These are phyloP conservation scores for Spilarctia lutea DNA, from an alignment of 2,888 invertebrate species.

Conservation along the genomic window DNA sequence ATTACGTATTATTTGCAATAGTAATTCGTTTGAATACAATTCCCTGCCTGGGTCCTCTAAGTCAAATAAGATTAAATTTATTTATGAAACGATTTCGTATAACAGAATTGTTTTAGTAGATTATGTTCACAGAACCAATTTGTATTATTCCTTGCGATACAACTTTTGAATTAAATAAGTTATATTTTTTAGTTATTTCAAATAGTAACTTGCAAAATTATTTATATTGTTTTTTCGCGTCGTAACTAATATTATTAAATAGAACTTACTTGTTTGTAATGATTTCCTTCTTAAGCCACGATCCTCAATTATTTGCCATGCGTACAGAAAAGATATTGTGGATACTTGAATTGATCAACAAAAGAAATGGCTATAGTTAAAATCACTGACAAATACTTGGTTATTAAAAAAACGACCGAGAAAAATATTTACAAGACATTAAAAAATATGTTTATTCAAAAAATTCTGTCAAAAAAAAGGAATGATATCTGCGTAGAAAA, in stretches of 20 bases:
- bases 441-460: neutral
- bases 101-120: slow-evolving; percentile 36
- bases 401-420: too few species aligned
- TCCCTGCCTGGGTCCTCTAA: slow-evolving; percentile 17
- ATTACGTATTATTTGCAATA: slow-evolving; percentile 43
- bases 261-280: neutral
- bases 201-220: neutral
- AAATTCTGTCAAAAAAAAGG: neutral
- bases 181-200: neutral
- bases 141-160: neutral
- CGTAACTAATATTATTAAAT: neutral
- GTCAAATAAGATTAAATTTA: slow-evolving; percentile 41
- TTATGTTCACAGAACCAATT: slow-evolving; percentile 22
- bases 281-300: neutral
- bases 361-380: neutral
- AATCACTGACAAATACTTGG: too few species aligned
- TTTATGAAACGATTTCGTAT: slow-evolving; percentile 37
- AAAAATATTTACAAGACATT: neutral
- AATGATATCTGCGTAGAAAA: neutral
- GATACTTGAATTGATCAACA: neutral
- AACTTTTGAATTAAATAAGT: neutral
- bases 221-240: neutral
- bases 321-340: neutral
- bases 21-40: slow-evolving; percentile 36
- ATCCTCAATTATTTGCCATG: neutral